Evolutionary conservation across 2,113 vertebrate species (phyloP).

Genomic region (Clarias batrachus): DNA sequence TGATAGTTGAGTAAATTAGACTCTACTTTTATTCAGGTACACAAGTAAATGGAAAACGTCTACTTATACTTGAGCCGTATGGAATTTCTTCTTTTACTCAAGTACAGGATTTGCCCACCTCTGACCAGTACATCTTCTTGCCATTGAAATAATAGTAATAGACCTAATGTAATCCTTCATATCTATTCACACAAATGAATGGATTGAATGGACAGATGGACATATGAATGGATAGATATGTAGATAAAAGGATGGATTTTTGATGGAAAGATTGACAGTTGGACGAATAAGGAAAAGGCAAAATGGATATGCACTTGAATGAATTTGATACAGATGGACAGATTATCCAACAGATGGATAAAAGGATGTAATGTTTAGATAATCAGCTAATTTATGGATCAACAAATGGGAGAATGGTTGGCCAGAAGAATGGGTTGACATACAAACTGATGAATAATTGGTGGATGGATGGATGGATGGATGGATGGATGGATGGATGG

Average conservation of each 20-base stretch:
- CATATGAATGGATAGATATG: too few relatives aligned
- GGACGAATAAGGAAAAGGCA: neutral
- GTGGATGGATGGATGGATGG: neutral
- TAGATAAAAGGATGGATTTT: too few relatives aligned
- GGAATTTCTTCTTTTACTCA: too few relatives aligned
- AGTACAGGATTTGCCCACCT: too few relatives aligned
- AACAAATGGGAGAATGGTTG: neutral
- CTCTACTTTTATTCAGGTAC: too few relatives aligned
- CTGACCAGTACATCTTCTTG: neutral
- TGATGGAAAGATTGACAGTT: neutral
- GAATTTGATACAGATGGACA: too few relatives aligned
- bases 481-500: neutral
- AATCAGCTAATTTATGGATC: neutral
- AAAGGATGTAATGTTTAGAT: neutral
- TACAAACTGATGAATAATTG: neutral
- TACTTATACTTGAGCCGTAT: too few relatives aligned
- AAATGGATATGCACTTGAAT: neutral
- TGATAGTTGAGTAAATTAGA: too few relatives aligned
- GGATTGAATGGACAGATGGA: neutral
- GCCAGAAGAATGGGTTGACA: neutral
- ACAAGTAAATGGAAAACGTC: too few relatives aligned
- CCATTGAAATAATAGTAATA: neutral
- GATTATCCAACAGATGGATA: neutral
- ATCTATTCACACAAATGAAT: neutral
- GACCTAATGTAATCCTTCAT: neutral